These are phyloP conservation scores for Colius striatus DNA, from an alignment of 2,113 vertebrate genomes.

Conservation along the genomic window DNA sequence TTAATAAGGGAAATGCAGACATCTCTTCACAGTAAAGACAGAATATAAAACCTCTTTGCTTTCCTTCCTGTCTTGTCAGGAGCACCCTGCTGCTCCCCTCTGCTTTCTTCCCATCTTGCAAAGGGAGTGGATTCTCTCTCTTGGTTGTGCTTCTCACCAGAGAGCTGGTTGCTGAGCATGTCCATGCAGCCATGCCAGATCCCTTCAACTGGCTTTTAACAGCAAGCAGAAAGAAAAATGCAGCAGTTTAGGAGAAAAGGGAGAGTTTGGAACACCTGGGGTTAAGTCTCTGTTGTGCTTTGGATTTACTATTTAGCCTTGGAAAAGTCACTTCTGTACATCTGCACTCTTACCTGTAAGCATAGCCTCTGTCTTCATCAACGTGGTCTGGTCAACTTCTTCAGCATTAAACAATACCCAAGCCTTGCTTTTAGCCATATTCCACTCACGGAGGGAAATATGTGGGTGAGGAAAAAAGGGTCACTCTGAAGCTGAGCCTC, in stretches of 20 bases:
- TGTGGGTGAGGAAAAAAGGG: background rate
- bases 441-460: background rate
- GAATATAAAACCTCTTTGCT: slow-evolving; percentile 25
- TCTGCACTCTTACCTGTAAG: background rate
- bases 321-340: background rate
- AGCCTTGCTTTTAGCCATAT: background rate
- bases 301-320: background rate
- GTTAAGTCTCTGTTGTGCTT: background rate
- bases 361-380: background rate
- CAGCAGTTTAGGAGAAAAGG: background rate
- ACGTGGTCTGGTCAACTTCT: background rate
- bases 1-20: slow-evolving; percentile 48
- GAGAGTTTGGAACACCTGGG: background rate
- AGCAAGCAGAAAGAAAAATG: background rate
- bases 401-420: background rate
- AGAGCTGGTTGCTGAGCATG: background rate
- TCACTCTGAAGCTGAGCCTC: slow-evolving; percentile 28
- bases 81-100: slow-evolving; percentile 47
- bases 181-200: background rate
- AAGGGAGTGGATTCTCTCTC: slow-evolving; percentile 14
- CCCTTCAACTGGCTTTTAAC: background rate
- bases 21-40: slow-evolving; percentile 28
- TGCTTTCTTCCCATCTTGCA: background rate
- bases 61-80: slow-evolving; percentile 17
- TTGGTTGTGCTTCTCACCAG: background rate